Conservation (phyloP, 2,888 invertebrate species). For the Aethes cnicana region DNA sequence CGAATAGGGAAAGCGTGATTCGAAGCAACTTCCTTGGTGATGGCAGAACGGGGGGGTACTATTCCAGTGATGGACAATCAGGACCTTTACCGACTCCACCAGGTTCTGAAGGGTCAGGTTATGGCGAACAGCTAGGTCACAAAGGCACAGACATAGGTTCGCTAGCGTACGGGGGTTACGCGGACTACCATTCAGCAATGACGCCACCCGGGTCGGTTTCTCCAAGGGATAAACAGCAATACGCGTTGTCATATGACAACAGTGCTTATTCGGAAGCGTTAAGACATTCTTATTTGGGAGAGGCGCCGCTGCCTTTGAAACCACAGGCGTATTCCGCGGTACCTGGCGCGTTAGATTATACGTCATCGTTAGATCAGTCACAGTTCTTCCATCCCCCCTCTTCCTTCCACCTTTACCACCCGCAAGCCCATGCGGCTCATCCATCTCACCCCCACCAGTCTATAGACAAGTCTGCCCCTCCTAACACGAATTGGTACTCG, state of each 20-base stretch:
- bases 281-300: conserved; percentile 78
- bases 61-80: conserved; percentile 83
- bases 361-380: conserved; percentile 88
- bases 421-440: conserved; percentile 76
- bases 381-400: conserved; percentile 91
- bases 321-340: conserved; percentile 94
- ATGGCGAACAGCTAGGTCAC: conserved; percentile 84
- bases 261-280: conserved; percentile 86
- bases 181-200: conserved; percentile 96
- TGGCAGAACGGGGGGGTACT: conserved; percentile 73
- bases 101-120: conserved; percentile 90
- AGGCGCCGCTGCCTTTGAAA: conserved; percentile 88
- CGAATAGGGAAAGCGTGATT: conserved; percentile 97
- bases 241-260: conserved; percentile 75
- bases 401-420: conserved; percentile 95
- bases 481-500: conserved; percentile 90
- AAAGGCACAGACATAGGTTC: conserved; percentile 84
- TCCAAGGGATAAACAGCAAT: conserved; percentile 91
- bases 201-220: conserved; percentile 98
- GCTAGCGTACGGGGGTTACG: conserved; percentile 82
- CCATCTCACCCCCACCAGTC: conserved; percentile 70
- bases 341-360: conserved; percentile 85
- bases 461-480: conserved; percentile 84
- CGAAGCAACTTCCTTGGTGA: conserved; percentile 88
- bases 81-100: conserved; percentile 94